Percentiles rank a stretch among this genome's conserved stretches.
Conservation (phyloP, 2,888 invertebrate genomes). For the Ophioninae sp. region DNA sequence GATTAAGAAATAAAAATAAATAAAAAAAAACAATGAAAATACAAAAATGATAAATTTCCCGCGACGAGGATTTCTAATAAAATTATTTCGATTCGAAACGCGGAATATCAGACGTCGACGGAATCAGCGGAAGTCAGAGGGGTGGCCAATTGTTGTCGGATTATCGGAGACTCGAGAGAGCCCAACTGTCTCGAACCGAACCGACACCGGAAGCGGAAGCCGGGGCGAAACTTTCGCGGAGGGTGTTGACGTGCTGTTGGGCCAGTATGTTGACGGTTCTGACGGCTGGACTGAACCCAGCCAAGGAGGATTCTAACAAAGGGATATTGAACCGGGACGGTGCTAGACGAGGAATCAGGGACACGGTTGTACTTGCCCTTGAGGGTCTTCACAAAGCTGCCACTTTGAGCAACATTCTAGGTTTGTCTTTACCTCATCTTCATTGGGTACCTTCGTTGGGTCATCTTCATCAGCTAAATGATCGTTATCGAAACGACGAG, state of each 20-base stretch:
- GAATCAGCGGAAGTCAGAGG: constrained; percentile 87
- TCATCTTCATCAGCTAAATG: too few species aligned
- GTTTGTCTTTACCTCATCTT: too few species aligned
- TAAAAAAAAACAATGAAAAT: too few species aligned
- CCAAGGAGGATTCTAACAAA: constrained; percentile 77
- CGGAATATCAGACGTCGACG: constrained; percentile 95
- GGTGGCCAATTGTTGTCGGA: constrained; percentile 91
- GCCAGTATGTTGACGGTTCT: constrained; percentile 94
- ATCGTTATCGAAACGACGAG: too few species aligned
- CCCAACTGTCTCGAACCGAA: constrained; percentile 86
- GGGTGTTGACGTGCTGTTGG: constrained; percentile 95
- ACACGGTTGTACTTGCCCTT: constrained; percentile 92
- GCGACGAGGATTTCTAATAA: too few species aligned
- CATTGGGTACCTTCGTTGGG: too few species aligned
- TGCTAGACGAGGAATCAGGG: constrained; percentile 84
- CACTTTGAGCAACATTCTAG: constrained; percentile 92
- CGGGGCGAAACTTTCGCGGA: constrained; percentile 88
- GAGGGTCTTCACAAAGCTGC: constrained; percentile 97
- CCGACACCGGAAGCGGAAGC: constrained; percentile 89
- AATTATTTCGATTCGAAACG: too few species aligned
- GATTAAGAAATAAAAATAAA: too few species aligned
- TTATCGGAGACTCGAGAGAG: constrained; percentile 92
- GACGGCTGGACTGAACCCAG: constrained; percentile 84
- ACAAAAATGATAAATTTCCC: too few species aligned
- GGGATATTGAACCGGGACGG: constrained; percentile 76